These are phyloP conservation scores for Ianthella basta DNA, from an alignment of 37 sponge, comb jelly and placozoan species.

Conservation along the genomic window DNA sequence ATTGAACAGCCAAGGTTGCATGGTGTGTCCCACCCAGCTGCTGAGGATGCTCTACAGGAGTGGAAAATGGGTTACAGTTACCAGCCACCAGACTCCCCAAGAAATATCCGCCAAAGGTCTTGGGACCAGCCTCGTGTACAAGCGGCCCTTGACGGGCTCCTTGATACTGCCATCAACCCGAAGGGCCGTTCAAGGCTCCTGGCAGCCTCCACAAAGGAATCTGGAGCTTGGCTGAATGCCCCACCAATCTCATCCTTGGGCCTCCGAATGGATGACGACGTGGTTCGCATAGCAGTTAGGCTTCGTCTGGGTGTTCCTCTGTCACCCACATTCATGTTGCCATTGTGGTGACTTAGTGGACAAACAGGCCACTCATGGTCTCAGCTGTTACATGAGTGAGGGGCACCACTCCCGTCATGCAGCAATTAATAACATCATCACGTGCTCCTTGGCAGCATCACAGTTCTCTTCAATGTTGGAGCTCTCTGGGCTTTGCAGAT, in stretches of 20 bases:
- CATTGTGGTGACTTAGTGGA: constrained; percentile 35
- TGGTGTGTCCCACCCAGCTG: too few relatives aligned
- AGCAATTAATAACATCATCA: constrained; percentile 35
- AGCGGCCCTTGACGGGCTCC: not conserved
- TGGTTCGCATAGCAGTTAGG: too few relatives aligned
- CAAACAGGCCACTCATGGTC: constrained; percentile 14
- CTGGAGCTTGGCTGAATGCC: too few relatives aligned
- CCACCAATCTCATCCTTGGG: too few relatives aligned
- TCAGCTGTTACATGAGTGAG: constrained; percentile 10
- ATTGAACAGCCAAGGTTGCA: constrained; percentile 31
- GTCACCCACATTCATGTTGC: constrained; percentile 34
- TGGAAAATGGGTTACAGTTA: too few relatives aligned
- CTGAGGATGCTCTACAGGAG: too few relatives aligned
- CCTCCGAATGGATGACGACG: too few relatives aligned
- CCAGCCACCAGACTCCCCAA: too few relatives aligned
- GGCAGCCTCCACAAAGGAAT: too few relatives aligned
- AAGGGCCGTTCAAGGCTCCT: too few relatives aligned
- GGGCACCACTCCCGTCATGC: constrained; percentile 29
- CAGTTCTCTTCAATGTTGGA: constrained; percentile 35
- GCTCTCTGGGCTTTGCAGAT: constrained; percentile 16
- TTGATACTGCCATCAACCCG: constrained; percentile 33
- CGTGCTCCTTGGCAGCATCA: constrained; percentile 27
- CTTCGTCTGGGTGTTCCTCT: constrained; percentile 41
- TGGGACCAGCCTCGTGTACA: too few relatives aligned
- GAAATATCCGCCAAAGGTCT: too few relatives aligned